phyloP scores from a whole-genome alignment of 2,113 vertebrate genomes.

The Zapornia atra region DNA sequence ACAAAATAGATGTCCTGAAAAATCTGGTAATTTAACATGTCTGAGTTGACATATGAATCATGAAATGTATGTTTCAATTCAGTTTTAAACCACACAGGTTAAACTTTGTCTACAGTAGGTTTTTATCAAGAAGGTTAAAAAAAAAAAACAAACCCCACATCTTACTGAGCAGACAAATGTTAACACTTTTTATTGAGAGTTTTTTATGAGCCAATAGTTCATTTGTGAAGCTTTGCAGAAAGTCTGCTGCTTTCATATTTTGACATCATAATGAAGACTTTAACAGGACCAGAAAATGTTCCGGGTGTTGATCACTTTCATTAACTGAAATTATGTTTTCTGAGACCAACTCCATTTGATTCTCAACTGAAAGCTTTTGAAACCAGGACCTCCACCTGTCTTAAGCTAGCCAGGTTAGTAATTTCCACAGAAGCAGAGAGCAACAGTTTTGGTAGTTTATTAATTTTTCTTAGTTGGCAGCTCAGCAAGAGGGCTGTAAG shows the following conservation, averaged over 20 bases:
- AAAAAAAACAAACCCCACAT: not conserved
- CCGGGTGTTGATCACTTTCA: not conserved
- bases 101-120: not conserved
- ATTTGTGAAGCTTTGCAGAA: not conserved
- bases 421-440: not conserved
- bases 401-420: not conserved
- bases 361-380: not conserved
- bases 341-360: not conserved
- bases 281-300: not conserved
- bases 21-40: not conserved
- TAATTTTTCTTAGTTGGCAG: conserved; percentile 72
- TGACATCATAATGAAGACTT: not conserved
- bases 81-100: not conserved
- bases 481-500: conserved; percentile 37
- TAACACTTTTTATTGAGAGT: conserved; percentile 14
- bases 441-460: conserved; percentile 67
- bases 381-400: not conserved
- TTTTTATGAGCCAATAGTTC: not conserved
- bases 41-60: not conserved
- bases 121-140: not conserved
- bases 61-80: not conserved
- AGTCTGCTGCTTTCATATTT: not conserved
- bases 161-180: not conserved
- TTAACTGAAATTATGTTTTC: not conserved
- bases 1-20: not conserved